Base-by-base conservation (phyloP, 2,113 vertebrate species). In the Orycteropus afer region DNA sequence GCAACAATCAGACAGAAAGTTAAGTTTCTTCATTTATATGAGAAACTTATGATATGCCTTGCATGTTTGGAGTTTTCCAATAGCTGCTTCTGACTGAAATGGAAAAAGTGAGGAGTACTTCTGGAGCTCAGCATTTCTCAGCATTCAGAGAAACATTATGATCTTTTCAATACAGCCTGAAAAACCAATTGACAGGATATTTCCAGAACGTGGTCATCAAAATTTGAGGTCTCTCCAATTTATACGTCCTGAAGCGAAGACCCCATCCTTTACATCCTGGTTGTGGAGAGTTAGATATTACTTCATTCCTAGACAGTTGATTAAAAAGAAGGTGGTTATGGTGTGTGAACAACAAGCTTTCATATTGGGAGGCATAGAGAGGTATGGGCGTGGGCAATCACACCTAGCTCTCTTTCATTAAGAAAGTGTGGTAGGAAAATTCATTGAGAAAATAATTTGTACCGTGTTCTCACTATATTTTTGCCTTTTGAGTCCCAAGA, bases 241-340 rank as follows among this genome's bases (percentile, higher is more conserved):
- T 81, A 40, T 77, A 37, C 67, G 14, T 65, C 71, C 37, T 88
- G 17, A 2, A 80, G 34, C 37, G 69, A 69, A 79, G 49, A 94
- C 73, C 18, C 10, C 17, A 83, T 92, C 49, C 13, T 89, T 93
- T 90, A 67, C 59, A 32, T 93, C 53, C n/a, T 76, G 27, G 27
- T 45, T 83, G 12, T 90, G 59, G 85, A 93, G 67, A 32, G 9
- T 71, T 51, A 91, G 20, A 42, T 91, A 37, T n/a, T 61, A 11
- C 69, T 88, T 85, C 34, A 76, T 61, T 95, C 14, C 34, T 83
- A 74, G 88, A 61, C 23, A 63, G 51, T 81, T 89, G 55, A 81
- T 37, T 84, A 57, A 90, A 95, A 91, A 89, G 9, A 83, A 89
- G 29, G 93, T 94, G 78, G 37, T 78, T 96, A 45, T 65, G 37